Evolutionary conservation across 1,140 invertebrate genomes (phyloP).

Genomic region (Drosophila seguyi): DNA sequence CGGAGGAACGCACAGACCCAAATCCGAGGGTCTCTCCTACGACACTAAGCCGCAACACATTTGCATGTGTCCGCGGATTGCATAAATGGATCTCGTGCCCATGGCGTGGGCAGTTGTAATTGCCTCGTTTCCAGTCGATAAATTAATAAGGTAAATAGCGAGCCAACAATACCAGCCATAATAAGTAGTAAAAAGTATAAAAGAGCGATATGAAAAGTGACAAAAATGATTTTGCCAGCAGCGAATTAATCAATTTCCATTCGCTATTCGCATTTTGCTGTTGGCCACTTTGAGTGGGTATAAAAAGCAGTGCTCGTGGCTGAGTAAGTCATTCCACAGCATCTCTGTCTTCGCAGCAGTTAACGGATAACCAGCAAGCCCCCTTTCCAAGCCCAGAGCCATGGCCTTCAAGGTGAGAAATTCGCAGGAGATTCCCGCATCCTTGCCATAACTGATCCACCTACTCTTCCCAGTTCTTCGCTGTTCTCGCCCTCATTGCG

Average conservation of each 20-base stretch:
- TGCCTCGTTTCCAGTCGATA: constrained; percentile 50
- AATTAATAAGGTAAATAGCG: constrained; percentile 50
- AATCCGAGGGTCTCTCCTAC: constrained; percentile 55
- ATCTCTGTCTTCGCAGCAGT: constrained; percentile 57
- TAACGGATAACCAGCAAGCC: constrained; percentile 47
- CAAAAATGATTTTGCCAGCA: constrained; percentile 65
- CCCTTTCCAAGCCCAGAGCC: constrained; percentile 43
- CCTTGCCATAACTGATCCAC: background rate
- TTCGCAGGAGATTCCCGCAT: background rate
- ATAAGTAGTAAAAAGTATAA: constrained; percentile 17
- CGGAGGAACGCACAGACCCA: constrained; percentile 31
- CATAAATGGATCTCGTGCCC: constrained; percentile 56
- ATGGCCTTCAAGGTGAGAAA: constrained; percentile 75
- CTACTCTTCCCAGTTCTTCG: constrained; percentile 50
- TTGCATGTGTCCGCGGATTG: constrained; percentile 63
- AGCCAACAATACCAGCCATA: constrained; percentile 14
- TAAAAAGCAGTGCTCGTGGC: constrained; percentile 56
- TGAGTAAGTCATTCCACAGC: constrained; percentile 76
- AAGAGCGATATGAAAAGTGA: constrained; percentile 54
- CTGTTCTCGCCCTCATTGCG: constrained; percentile 68
- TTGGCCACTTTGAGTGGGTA: constrained; percentile 44
- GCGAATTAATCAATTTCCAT: constrained; percentile 54
- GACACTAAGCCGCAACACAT: constrained; percentile 72
- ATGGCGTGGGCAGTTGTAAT: constrained; percentile 48
- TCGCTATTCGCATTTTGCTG: constrained; percentile 34